Evolutionary conservation across 2,113 vertebrate genomes (phyloP), one percentile per base, ranked within the genome.

Genomic region (Paedocypris sp.): DNA sequence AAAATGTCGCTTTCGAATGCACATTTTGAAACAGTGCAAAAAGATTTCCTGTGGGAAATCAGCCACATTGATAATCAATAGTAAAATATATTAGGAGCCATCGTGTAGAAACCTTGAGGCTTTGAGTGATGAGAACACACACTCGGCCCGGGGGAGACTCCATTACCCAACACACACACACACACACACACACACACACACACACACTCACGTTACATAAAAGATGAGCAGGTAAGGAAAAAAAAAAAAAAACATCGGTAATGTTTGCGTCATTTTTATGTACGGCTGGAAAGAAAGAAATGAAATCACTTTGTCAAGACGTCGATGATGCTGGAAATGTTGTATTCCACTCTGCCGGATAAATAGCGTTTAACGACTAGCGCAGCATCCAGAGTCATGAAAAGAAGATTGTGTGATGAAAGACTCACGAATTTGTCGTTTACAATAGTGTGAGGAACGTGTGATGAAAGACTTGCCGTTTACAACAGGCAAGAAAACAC

Each of bases 11-110:
- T 43, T 25, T 6, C 19, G 20, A 7, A 18, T 15, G 42, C 28
- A 52, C 36, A 31, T 49, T 48, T 50, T 32, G 50, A 66, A 48
- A 46, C 56, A 38, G 47, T 45, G 38, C 29, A 33, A 4, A 28
- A 18, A 46, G 33, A 18, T 35, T 41, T 33, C 48, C 56, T 51
- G 41, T 67, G 73, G 75, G 63, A 60, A 64, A 64, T 49, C 57
- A 76, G 72, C 70, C 67, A 48, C 76, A 82, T 79, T 62, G 81
- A 81, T 80, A 76, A 75, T 45, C 74, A 50, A 76, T 76, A 70
- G 64, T 59, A 79, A 78, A 77, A 80, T 73, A 72, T 73, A 81
- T 78, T 75, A 75, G 47, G 73, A 69, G 69, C 68, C 62, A 68
- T 74, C 75, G 62, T 59, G 23, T 23, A 9, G 60, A 77, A 78